Percentiles rank a stretch among this genome's conserved stretches.
Evolutionary conservation across 1,140 invertebrate species (phyloP).

Genomic region (Nixonia krombeini): DNA sequence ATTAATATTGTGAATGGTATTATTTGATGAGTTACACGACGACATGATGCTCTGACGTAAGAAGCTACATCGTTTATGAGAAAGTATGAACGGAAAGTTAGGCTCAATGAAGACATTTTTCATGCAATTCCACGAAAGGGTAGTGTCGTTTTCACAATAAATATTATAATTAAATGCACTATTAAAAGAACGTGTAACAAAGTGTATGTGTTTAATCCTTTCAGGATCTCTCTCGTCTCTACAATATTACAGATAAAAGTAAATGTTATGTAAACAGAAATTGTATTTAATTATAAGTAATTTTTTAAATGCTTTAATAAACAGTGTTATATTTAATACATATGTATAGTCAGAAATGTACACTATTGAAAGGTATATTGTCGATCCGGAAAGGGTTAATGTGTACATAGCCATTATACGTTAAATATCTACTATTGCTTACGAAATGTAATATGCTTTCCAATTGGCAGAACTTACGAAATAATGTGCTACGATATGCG

Average conservation of each 20-base stretch:
- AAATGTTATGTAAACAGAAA: no score
- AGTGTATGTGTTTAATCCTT: not conserved
- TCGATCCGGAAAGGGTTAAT: not conserved
- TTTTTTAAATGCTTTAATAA: no score
- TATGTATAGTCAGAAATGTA: no score
- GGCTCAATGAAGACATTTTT: not conserved
- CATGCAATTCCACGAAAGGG: not conserved
- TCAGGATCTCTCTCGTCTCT: not conserved
- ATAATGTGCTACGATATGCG: not conserved
- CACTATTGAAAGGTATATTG: no score
- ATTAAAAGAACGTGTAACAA: not conserved
- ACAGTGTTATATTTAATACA: no score
- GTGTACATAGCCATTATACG: not conserved
- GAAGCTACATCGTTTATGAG: not conserved
- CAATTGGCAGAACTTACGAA: not conserved
- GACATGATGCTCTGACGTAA: not conserved
- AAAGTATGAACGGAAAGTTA: not conserved
- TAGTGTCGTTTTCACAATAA: not conserved
- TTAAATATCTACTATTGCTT: not conserved
- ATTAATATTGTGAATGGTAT: conserved; percentile 1
- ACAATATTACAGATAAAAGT: no score
- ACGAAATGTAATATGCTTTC: not conserved
- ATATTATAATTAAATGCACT: not conserved
- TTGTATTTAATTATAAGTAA: no score
- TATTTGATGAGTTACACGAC: conserved; percentile 3